These are phyloP conservation scores for Seriola quinqueradiata DNA, from an alignment of 2,113 vertebrate genomes.

Conservation along the genomic window DNA sequence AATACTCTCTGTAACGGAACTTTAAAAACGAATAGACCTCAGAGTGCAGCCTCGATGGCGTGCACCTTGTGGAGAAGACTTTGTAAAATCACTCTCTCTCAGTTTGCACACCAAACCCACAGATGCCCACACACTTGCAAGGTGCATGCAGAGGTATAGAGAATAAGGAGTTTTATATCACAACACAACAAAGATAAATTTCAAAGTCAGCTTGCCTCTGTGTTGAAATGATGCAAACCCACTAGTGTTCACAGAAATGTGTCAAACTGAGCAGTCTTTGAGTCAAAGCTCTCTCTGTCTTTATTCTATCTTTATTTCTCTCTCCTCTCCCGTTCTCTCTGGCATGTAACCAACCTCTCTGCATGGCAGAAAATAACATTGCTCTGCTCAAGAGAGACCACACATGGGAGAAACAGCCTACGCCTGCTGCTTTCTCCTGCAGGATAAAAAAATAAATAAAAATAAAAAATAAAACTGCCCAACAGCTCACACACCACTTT, in stretches of 20 bases:
- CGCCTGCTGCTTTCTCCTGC: constrained; percentile 77
- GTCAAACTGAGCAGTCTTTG: constrained; percentile 64
- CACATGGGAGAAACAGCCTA: constrained; percentile 79
- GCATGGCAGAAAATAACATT: constrained; percentile 78
- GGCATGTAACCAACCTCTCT: constrained; percentile 74
- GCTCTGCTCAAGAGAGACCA: constrained; percentile 73
- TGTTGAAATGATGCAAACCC: constrained; percentile 77
- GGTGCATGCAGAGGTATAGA: constrained; percentile 61
- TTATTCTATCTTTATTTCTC: constrained; percentile 71
- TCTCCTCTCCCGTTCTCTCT: constrained; percentile 64
- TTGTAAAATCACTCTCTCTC: constrained; percentile 62
- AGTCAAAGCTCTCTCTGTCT: constrained; percentile 67
- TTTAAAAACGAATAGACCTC: constrained; percentile 80
- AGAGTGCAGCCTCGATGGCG: constrained; percentile 65
- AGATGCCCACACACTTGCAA: constrained; percentile 65
- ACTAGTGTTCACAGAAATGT: constrained; percentile 71
- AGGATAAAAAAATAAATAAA: constrained; percentile 56
- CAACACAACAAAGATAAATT: constrained; percentile 62
- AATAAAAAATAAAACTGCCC: constrained; percentile 56
- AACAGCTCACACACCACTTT: constrained; percentile 66
- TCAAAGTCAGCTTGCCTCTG: constrained; percentile 71
- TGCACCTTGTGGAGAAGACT: constrained; percentile 65
- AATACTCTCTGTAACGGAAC: constrained; percentile 59
- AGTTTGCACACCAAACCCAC: constrained; percentile 55
- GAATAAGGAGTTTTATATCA: constrained; percentile 56